Conservation (phyloP, 2,797 vertebrate species). For the Morelia viridis region DNA sequence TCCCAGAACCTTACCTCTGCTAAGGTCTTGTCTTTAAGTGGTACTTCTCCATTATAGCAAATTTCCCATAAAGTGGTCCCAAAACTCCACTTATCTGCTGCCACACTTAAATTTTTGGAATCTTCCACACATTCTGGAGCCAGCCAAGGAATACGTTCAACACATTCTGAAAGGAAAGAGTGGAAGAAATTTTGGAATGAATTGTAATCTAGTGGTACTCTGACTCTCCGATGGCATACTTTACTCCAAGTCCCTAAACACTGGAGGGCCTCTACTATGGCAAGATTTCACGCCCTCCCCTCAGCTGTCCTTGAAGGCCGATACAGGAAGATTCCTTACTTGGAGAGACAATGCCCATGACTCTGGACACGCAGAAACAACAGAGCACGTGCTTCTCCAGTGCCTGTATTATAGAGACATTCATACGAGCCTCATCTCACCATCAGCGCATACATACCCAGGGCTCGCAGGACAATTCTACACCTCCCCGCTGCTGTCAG, state of each 20-base stretch:
- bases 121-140: conserved; percentile 93
- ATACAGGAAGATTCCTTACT: not conserved
- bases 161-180: conserved; percentile 79
- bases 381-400: not conserved
- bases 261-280: not conserved
- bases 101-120: conserved; percentile 81
- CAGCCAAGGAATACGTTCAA: conserved; percentile 95
- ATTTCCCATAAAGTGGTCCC: conserved; percentile 99
- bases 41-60: conserved; percentile 94
- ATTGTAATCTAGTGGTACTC: not conserved
- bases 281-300: not conserved
- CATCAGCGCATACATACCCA: not conserved
- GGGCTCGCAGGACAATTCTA: not conserved
- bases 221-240: not conserved
- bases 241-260: not conserved
- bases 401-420: not conserved
- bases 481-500: not conserved
- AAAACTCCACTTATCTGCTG: conserved; percentile 97
- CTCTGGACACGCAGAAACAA: not conserved
- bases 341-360: not conserved
- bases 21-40: conserved; percentile 93
- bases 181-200: not conserved
- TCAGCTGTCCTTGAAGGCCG: not conserved
- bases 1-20: conserved; percentile 81
- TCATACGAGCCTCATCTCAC: not conserved